Evolutionary conservation across 1,140 invertebrate genomes (phyloP).

Genomic region (Sitodiplosis mosellana): DNA sequence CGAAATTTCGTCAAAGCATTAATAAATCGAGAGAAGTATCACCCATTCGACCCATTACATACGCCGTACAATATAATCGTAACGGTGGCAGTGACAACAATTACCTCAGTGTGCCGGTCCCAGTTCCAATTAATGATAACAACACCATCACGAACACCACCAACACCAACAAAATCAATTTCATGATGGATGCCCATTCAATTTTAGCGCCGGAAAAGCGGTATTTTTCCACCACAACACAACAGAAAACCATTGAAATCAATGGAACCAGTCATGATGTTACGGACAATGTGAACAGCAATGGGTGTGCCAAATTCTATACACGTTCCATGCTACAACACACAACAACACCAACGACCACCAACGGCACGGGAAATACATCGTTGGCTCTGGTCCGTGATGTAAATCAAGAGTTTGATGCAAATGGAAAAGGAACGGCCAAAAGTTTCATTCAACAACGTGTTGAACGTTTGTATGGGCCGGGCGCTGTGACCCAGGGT

Average conservation of each 20-base stretch:
- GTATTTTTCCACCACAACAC: background rate
- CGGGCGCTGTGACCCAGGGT: conserved; percentile 61
- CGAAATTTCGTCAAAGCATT: conserved; percentile 48
- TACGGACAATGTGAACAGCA: conserved; percentile 1
- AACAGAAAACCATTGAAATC: background rate
- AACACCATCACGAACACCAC: too few relatives aligned
- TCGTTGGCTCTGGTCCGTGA: background rate
- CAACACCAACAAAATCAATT: too few relatives aligned
- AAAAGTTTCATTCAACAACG: conserved; percentile 75
- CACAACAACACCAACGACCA: background rate
- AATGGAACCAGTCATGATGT: conserved; percentile 1
- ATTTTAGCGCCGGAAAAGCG: background rate
- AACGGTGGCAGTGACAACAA: background rate
- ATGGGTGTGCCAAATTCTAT: background rate
- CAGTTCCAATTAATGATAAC: conserved; percentile 3
- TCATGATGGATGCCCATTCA: background rate
- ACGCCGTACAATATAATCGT: conserved; percentile 29
- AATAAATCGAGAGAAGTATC: conserved; percentile 45
- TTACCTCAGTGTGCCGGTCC: conserved; percentile 3
- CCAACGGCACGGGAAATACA: background rate
- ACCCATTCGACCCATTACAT: conserved; percentile 36
- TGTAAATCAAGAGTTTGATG: background rate
- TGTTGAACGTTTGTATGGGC: conserved; percentile 71
- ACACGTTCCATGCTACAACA: too few relatives aligned
- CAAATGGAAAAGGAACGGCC: conserved; percentile 12